Evolutionary conservation across 2,797 vertebrate species (phyloP).

Genomic region (Sebastolobus altivelis): DNA sequence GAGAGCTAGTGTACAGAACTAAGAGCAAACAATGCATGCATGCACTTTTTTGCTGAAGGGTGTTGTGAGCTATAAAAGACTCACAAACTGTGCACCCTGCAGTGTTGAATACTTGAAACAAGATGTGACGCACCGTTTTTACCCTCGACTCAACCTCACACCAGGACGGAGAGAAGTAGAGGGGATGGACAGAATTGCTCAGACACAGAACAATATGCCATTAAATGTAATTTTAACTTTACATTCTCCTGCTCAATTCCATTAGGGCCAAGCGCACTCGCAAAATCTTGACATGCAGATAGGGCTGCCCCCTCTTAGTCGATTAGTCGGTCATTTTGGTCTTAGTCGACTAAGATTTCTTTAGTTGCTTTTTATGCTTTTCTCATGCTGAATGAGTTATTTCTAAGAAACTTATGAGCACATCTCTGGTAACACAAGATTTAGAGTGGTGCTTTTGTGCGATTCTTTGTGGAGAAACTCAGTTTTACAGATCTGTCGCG

Average conservation of each 20-base stretch:
- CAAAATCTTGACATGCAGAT: background rate
- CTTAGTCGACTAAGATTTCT: too few species aligned
- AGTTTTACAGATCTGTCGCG: too few species aligned
- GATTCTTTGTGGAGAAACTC: too few species aligned
- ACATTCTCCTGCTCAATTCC: background rate
- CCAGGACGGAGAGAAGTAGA: background rate
- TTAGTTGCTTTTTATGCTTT: too few species aligned
- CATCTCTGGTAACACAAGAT: too few species aligned
- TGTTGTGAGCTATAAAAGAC: constrained; percentile 33
- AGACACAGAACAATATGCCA: constrained; percentile 6
- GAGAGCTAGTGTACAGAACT: constrained; percentile 1
- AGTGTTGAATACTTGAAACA: constrained; percentile 32
- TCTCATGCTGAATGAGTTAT: too few species aligned
- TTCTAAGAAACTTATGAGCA: too few species aligned
- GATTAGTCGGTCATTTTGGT: too few species aligned
- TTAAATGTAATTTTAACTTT: background rate
- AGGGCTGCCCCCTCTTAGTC: background rate
- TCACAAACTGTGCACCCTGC: constrained; percentile 36
- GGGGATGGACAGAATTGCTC: background rate
- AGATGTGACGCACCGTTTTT: constrained; percentile 18
- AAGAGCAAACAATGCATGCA: background rate
- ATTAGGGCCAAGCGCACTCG: too few species aligned
- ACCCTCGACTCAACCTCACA: constrained; percentile 19
- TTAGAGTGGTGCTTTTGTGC: too few species aligned
- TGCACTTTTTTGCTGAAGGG: constrained; percentile 15